Base-by-base conservation (phyloP, 2,888 invertebrate genomes). In the Pemphredon lugubris region DNA sequence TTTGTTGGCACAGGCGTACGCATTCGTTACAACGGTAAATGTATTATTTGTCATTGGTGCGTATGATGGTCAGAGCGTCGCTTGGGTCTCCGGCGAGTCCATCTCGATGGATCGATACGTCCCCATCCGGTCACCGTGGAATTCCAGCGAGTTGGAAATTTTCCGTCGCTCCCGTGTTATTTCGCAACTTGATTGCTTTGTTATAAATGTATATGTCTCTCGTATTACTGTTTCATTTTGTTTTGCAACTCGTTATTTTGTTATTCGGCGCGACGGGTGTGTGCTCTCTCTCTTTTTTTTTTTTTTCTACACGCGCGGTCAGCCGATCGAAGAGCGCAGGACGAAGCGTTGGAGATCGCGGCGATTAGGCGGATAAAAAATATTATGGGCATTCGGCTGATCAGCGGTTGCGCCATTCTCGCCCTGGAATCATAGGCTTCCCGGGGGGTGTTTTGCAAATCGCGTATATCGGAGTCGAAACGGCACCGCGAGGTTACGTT, bases 41-140 rank as follows among this genome's bases (percentile, higher is more conserved):
- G 64, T 61, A 55, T 64, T 67, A 70, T 67, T 77, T 61, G 77
- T 77, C 58, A 55, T 55, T 58, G 50, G 67, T 34, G 53, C 68
- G 66, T 68, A 73, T 59, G 72, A 75, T 57, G 67, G 67, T 26
- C 37, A 18, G 26, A n/a, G 26, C 7, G 9, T 47, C 7, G 13
- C 32, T 42, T 16, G 42, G 9, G 16, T n/a, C 9, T 3, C 21
- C 11, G 14, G 58, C 50, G 74, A 75, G 72, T 60, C 72, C 73
- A 73, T 77, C 75, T 69, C 70, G 64, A 70, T 82, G 77, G 77
- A 79, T 79, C 79, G 79, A 79, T 79, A 81, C 73, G 81, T 83
- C 79, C n/a, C n/a, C 78, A 78, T 82, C 81, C 78, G 75, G 64
- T 66, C 74, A 61, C 61, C 66, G 70, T 63, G 73, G 61, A 67